Conservation (phyloP, 2,888 invertebrate genomes). For the Liodrosophila aerea region DNA sequence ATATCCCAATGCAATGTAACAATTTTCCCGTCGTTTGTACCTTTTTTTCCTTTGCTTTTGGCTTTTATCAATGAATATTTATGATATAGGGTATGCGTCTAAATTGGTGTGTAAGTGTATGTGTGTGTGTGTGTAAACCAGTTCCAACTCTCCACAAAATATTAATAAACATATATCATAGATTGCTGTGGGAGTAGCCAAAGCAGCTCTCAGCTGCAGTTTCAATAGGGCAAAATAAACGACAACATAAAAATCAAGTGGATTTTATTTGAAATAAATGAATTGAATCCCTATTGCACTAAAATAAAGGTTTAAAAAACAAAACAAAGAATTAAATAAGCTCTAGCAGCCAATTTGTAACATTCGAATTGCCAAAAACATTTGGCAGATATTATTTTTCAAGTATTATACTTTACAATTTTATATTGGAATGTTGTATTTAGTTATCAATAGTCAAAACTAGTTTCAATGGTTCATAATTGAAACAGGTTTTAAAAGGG, state of each 20-base stretch:
- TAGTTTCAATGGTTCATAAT: no score
- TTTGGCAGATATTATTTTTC: no score
- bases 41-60: slow-evolving; percentile 11
- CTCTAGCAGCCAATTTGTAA: no score
- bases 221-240: not conserved
- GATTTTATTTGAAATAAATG: not conserved
- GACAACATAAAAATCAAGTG: slow-evolving; percentile 6
- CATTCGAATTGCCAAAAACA: no score
- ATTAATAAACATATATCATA: slow-evolving; percentile 16
- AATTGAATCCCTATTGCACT: no score
- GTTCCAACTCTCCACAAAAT: slow-evolving; percentile 8
- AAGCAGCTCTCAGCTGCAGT: slow-evolving; percentile 3
- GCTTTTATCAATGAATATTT: slow-evolving; percentile 46
- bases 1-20: slow-evolving; percentile 36
- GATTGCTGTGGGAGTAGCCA: slow-evolving; percentile 20
- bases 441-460: no score
- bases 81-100: slow-evolving; percentile 12
- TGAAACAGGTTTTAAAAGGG: no score
- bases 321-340: no score
- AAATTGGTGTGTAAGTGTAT: slow-evolving; percentile 1
- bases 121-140: slow-evolving; percentile 1
- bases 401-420: no score
- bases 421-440: no score
- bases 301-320: no score
- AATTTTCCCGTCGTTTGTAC: slow-evolving; percentile 29